These are phyloP conservation scores for Mamestra configurata DNA, from an alignment of 1,140 invertebrate genomes.

Conservation along the genomic window DNA sequence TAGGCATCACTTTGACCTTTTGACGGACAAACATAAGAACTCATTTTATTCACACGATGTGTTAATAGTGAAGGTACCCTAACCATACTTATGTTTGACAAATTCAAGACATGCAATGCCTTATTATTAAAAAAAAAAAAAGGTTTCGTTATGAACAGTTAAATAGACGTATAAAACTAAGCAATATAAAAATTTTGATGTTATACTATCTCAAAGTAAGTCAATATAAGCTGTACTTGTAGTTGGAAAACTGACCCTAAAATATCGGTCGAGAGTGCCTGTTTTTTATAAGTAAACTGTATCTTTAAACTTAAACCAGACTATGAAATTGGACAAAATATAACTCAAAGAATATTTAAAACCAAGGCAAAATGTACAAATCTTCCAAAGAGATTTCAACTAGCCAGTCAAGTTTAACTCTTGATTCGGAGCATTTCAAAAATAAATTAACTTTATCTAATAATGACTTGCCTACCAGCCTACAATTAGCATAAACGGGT, in stretches of 20 bases:
- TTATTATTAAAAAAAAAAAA: slow-evolving; percentile 9
- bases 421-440: background rate
- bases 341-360: slow-evolving; percentile 6
- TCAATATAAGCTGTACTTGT: slow-evolving; percentile 30
- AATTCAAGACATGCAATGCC: slow-evolving; percentile 2
- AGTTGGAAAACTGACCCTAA: slow-evolving; percentile 41
- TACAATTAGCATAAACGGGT: slow-evolving; percentile 41
- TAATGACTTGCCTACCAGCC: slow-evolving; percentile 14
- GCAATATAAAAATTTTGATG: background rate
- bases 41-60: too few relatives aligned
- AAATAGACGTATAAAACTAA: background rate
- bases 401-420: background rate
- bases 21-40: too few relatives aligned
- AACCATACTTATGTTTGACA: background rate
- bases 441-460: background rate
- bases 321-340: slow-evolving; percentile 17
- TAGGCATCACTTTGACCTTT: too few relatives aligned
- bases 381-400: slow-evolving; percentile 11
- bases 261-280: slow-evolving; percentile 56
- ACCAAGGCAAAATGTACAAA: slow-evolving; percentile 33
- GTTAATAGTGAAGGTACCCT: background rate
- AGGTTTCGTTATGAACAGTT: slow-evolving; percentile 12
- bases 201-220: background rate
- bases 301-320: slow-evolving; percentile 28
- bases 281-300: slow-evolving; percentile 51